Base-by-base conservation (phyloP, 2,797 vertebrate genomes). In the Sebastes taczanowskii region DNA sequence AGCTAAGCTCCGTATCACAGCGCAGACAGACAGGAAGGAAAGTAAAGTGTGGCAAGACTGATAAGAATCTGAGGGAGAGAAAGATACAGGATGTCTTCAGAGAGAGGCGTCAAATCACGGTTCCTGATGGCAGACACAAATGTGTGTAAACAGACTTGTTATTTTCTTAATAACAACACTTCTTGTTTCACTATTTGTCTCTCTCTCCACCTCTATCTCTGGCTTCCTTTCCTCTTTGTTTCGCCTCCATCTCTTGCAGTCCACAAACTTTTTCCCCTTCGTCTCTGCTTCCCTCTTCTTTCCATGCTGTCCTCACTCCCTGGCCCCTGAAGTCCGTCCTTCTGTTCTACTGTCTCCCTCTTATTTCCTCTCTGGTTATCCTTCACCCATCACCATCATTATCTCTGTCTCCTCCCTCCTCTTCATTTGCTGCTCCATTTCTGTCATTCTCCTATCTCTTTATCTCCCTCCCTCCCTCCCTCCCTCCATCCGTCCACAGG, bases 381-480 rank as follows among this genome's bases (percentile, higher is more conserved):
- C 53, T 59, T 35, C 38, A 8, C 23, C 60, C 34, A 70, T 84
- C 62, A 22, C 75, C 68, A 86, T 88, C 75, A 86, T 89, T 89
- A 92, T 85, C 74, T 66, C 68, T 11, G 32, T 49, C 60, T 63
- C 27, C 25, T 27, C 35, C 71, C 66, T 52, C 35, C 8, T 35
- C 74, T 77, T 72, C 30, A 60, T 83, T 64, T 71, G 5, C 71
- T 81, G 79, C 29, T 79, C 69, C 65, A 75, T 66, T 64, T 79
- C 69, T 78, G 82, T 84, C 81, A 62, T 67, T 59, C 68, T 81
- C 60, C 32, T 25, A 10, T 61, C 67, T 72, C 69, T 77, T 79
- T 63, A 67, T 70, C 62, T 70, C 42, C 52, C 5, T 32, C n/a
- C 11, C 1, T 14, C n/a, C 11, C 1, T 14, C 49, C 58, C 2